A percentile compares a stretch with the other conserved stretches of the same genome.
Conservation (phyloP, 2,113 vertebrate genomes). For the Amphiprion ocellaris region DNA sequence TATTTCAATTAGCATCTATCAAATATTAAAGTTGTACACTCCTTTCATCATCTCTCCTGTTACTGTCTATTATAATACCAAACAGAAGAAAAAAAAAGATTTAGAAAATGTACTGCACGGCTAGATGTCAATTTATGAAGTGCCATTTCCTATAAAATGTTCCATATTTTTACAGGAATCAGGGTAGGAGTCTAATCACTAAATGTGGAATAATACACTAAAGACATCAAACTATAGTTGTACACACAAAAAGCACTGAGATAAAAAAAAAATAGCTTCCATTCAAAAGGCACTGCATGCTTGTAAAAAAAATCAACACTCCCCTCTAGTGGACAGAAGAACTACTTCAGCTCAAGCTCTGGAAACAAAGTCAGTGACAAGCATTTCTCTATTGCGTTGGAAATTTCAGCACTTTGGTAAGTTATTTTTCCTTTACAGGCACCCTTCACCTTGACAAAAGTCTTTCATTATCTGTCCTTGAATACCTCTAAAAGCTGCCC, state of each 20-base stretch:
- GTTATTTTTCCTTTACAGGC: not conserved
- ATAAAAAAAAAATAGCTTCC: not conserved
- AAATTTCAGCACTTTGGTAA: not conserved
- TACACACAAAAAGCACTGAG: not conserved
- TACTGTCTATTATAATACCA: constrained; percentile 4
- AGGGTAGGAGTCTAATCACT: not conserved
- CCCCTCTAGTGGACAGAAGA: constrained; percentile 60
- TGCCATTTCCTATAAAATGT: not conserved
- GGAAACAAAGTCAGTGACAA: not conserved
- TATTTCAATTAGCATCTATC: not conserved
- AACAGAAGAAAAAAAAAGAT: not conserved
- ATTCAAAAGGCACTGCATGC: not conserved
- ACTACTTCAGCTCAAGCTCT: not conserved
- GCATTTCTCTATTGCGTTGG: not conserved
- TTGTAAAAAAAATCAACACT: not conserved
- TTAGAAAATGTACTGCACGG: not conserved
- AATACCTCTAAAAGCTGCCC: not conserved
- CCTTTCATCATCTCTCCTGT: not conserved
- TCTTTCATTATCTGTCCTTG: constrained; percentile 4
- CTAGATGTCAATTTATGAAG: not conserved
- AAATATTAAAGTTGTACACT: not conserved
- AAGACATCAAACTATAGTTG: not conserved
- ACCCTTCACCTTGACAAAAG: not conserved
- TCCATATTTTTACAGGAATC: not conserved
- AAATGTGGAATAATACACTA: not conserved